Evolutionary conservation across 2,797 vertebrate species (phyloP).

Genomic region (Cheirogaleus major): DNA sequence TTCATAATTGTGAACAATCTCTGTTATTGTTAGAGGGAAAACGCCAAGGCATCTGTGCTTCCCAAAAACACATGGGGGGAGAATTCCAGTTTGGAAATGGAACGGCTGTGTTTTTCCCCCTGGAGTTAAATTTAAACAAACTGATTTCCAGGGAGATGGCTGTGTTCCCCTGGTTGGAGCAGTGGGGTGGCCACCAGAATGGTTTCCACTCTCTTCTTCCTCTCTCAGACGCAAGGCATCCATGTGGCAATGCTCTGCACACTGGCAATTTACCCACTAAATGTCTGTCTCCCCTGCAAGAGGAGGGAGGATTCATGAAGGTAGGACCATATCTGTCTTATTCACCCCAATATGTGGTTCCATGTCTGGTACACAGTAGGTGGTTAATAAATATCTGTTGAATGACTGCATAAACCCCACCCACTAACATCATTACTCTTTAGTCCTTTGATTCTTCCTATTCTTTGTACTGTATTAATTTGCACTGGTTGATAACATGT

Average conservation of each 20-base stretch:
- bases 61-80: conserved; percentile 76
- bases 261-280: background rate
- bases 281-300: background rate
- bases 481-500: background rate
- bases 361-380: background rate
- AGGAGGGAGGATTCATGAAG: background rate
- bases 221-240: background rate
- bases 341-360: background rate
- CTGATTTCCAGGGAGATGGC: conserved; percentile 60
- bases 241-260: background rate
- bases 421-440: background rate
- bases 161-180: conserved; percentile 31
- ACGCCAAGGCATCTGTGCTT: conserved; percentile 74
- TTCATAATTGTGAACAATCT: conserved; percentile 82
- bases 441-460: background rate
- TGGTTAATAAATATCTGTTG: background rate
- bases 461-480: background rate
- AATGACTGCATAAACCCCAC: background rate
- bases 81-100: conserved; percentile 78
- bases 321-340: background rate
- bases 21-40: conserved; percentile 81
- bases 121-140: conserved; percentile 72
- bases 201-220: background rate
- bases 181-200: background rate
- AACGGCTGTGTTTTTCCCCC: conserved; percentile 71